These are phyloP conservation scores for Pyrocoelia pectoralis DNA, from an alignment of 2,888 invertebrate genomes.

Conservation along the genomic window DNA sequence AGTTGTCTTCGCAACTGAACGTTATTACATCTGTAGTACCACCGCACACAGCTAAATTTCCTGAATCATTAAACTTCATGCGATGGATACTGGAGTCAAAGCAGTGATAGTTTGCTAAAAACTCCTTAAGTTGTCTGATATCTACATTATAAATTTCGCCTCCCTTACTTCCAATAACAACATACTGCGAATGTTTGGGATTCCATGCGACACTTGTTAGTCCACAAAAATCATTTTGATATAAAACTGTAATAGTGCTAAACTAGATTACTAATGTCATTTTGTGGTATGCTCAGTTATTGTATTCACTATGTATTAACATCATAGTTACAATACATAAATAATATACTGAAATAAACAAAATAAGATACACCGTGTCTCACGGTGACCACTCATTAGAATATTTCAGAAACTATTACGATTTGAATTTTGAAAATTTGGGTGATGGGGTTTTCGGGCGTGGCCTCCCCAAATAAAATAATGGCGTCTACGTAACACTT, in stretches of 20 bases:
- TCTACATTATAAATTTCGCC: conserved; percentile 65
- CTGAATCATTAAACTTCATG: conserved; percentile 56
- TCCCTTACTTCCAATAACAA: conserved; percentile 62
- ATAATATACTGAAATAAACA: no score
- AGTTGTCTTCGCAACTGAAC: conserved; percentile 54
- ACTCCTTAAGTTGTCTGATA: conserved; percentile 58
- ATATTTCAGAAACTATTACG: no score
- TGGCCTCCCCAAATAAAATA: no score
- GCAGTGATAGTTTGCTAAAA: conserved; percentile 50
- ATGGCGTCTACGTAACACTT: no score
- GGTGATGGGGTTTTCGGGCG: no score
- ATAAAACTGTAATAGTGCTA: conserved; percentile 53
- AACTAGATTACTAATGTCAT: not conserved
- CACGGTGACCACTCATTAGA: no score
- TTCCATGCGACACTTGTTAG: conserved; percentile 60
- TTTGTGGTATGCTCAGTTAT: not conserved
- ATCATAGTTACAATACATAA: no score
- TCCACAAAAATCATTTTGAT: conserved; percentile 56
- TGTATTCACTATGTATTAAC: not conserved
- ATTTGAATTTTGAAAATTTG: no score
- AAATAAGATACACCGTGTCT: no score
- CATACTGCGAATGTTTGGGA: conserved; percentile 54
- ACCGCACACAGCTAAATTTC: conserved; percentile 61
- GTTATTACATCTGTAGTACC: conserved; percentile 60
- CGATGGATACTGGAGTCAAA: conserved; percentile 56